Percentiles rank a stretch among this genome's conserved stretches.
These are phyloP conservation scores for Eulemur coronatus DNA, from an alignment of 2,797 vertebrate genomes.

Conservation along the genomic window DNA sequence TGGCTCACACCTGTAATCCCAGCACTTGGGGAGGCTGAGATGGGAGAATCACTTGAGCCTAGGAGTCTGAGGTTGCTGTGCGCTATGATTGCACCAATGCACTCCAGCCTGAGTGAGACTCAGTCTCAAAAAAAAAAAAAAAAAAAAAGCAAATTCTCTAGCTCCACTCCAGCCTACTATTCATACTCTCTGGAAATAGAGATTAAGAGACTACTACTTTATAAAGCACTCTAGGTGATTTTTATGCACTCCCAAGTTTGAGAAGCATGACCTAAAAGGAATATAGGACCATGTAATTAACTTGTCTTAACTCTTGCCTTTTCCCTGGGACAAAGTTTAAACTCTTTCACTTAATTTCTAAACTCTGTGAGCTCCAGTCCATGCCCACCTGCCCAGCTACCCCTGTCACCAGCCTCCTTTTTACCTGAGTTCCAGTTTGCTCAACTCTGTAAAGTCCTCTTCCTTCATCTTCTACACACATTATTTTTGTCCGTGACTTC, in stretches of 20 bases:
- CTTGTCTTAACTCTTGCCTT: background rate
- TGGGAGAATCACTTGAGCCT: background rate
- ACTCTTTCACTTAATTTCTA: background rate
- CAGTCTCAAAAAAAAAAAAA: background rate
- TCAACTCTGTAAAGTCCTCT: background rate
- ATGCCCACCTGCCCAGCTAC: background rate
- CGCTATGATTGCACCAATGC: background rate
- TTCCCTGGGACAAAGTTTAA: background rate
- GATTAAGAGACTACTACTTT: background rate
- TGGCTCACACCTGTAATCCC: background rate
- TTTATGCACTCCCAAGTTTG: background rate
- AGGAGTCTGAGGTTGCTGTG: background rate
- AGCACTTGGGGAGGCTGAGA: background rate
- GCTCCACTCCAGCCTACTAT: background rate
- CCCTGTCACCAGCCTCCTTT: background rate
- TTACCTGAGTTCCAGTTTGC: background rate
- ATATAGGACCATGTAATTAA: background rate
- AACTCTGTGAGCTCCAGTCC: background rate
- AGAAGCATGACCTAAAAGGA: background rate
- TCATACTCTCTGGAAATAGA: background rate
- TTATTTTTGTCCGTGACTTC: background rate
- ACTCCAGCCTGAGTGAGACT: background rate
- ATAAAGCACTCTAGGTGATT: background rate
- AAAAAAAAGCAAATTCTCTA: background rate
- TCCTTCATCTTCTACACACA: background rate